Base-by-base conservation (phyloP, 2,113 vertebrate genomes). In the Scatophagus argus region DNA sequence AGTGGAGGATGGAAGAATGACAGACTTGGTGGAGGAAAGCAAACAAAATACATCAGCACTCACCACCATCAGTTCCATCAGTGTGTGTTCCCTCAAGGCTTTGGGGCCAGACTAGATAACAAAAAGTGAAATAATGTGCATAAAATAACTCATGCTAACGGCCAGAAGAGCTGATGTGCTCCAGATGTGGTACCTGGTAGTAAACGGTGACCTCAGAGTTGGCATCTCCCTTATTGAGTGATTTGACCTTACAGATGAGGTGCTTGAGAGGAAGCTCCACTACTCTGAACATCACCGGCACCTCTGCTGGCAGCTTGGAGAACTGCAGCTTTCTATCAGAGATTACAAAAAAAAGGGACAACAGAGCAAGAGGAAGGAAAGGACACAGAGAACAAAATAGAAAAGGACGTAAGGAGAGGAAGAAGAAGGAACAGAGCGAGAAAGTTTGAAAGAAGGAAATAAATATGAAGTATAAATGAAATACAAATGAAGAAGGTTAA, bases 201-300 rank as follows among this genome's bases (percentile, higher is more conserved):
- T 99, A 99, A 21, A 99, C 97, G 0, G 96, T 98, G 92, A 99
- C 98, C 90, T 99, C 97, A 0, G 98, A 98, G 94, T 99, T 99
- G 86, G 96, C 95, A 21, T 99, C 97, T 0, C 95, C 96, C 85
- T 96, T 98, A 90, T 96, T 98, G 23, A 99, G 95, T 0, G 97
- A 96, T 84, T 96, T 97, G 89, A 99, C 96, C 94, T 99, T 99
- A 66, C 98, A 99, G 10, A 99, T 90, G 87, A 98, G 96, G 75
- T 96, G 96, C 0, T 92, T 81, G 2, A 67, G 84, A 2, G 98
- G 98, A 69, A 99, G 89, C 90, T 98, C 95, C 65, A 98, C 96
- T 92, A 98, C 98, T 76, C 94, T 93, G 94, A 99, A 99, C 88
- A 97, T 96, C 62, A 99, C 98, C 0, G 98, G 96, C 88, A 97